Percentiles rank a stretch among this genome's conserved stretches.
These are phyloP conservation scores for Cottoperca gobio DNA, from an alignment of 2,797 vertebrate genomes.

Conservation along the genomic window DNA sequence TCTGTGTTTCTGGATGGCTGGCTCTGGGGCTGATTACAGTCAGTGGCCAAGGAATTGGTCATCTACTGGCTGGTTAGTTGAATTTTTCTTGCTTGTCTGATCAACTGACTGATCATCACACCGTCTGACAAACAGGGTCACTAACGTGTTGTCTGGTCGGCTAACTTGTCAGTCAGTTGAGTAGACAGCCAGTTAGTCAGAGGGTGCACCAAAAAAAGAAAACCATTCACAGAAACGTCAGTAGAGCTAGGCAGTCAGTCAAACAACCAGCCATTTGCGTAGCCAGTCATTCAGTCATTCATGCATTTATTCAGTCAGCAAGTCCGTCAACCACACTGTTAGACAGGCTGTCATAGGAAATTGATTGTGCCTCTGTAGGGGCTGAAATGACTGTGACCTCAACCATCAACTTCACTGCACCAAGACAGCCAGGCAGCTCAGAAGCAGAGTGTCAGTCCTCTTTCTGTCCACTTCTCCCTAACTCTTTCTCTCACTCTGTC, in stretches of 20 bases:
- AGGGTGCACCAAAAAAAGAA: neutral
- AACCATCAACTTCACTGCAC: constrained; percentile 62
- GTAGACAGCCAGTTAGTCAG: constrained; percentile 11
- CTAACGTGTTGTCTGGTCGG: constrained; percentile 13
- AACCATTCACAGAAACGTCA: too few species aligned
- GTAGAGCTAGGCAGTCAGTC: too few species aligned
- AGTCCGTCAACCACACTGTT: constrained; percentile 30
- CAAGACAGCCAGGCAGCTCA: constrained; percentile 50
- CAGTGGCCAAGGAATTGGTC: neutral
- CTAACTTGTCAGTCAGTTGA: constrained; percentile 25
- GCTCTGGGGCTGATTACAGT: constrained; percentile 25
- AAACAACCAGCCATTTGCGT: too few species aligned
- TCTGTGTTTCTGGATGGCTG: constrained; percentile 35
- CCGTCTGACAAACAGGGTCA: constrained; percentile 10
- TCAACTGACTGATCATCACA: constrained; percentile 23
- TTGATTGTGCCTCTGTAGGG: constrained; percentile 50
- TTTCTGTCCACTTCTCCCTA: neutral
- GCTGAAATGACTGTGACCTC: constrained; percentile 65
- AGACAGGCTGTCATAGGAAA: constrained; percentile 57
- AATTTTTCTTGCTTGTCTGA: constrained; percentile 20
- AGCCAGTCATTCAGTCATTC: too few species aligned
- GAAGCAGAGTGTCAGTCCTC: constrained; percentile 26
- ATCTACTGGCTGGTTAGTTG: constrained; percentile 26
- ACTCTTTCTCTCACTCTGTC: neutral
- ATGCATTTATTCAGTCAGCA: too few species aligned